These are phyloP conservation scores for Picus viridis DNA, from an alignment of 2,797 vertebrate species.

Conservation along the genomic window DNA sequence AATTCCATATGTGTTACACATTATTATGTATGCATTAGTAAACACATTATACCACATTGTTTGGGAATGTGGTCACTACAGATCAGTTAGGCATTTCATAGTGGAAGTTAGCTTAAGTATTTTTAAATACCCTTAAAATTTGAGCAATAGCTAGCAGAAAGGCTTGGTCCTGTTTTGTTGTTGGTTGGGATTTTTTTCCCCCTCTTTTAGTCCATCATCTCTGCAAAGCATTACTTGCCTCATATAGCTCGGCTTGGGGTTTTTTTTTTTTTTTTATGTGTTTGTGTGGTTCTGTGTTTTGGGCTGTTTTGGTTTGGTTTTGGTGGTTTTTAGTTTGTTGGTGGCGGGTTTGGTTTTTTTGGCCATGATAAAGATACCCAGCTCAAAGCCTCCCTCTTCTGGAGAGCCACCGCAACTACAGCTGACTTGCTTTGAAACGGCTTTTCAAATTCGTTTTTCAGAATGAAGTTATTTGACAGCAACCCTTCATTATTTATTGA, in stretches of 20 bases:
- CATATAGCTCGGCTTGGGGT: neutral
- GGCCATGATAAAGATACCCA: neutral
- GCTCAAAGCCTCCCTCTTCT: conserved; percentile 34
- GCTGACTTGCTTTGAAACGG: neutral
- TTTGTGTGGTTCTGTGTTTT: neutral
- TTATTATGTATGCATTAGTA: neutral
- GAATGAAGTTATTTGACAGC: neutral
- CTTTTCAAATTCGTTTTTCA: neutral
- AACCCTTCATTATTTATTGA: neutral
- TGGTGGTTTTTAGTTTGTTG: neutral
- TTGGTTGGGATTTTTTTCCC: neutral
- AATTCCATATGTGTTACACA: neutral
- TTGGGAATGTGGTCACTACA: neutral
- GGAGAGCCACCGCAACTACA: conserved; percentile 23
- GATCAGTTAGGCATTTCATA: neutral
- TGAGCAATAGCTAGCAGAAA: neutral
- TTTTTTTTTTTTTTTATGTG: neutral
- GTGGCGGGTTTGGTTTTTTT: neutral
- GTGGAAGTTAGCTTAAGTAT: neutral
- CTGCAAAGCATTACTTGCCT: neutral
- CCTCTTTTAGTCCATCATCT: neutral
- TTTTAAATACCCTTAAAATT: neutral
- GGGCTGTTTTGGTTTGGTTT: neutral
- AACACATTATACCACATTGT: neutral
- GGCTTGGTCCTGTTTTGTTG: neutral